Percentiles rank a stretch among this genome's conserved stretches.
Evolutionary conservation across 2,888 invertebrate species (phyloP).

Genomic region (Phortica okadai): DNA sequence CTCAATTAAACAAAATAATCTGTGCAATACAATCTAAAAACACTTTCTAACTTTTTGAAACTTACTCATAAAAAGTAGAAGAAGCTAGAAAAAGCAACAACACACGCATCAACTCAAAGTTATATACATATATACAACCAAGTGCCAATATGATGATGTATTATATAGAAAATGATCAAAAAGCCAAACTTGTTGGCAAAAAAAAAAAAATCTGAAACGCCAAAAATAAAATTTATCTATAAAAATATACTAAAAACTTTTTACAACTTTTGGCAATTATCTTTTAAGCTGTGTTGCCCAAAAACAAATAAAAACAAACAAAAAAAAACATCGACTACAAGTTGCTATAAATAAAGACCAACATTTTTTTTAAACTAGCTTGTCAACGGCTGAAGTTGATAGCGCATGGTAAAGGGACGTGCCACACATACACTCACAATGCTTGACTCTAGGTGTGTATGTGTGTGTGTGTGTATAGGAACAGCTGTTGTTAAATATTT

Average conservation of each 20-base stretch:
- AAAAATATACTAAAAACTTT: conserved; percentile 51
- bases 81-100: not conserved
- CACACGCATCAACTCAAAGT: not conserved
- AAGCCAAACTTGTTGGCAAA: conserved; percentile 29
- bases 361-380: conserved; percentile 1
- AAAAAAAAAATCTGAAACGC: not conserved
- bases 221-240: conserved; percentile 24
- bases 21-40: conserved; percentile 59
- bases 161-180: conserved; percentile 30
- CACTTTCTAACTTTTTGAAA: conserved; percentile 23
- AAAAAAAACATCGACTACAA: not conserved
- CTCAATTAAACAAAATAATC: conserved; percentile 70
- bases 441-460: not conserved
- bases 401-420: not conserved
- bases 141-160: conserved; percentile 32
- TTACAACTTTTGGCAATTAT: conserved; percentile 71
- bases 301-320: not conserved
- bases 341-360: not conserved
- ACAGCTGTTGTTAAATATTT: conserved; percentile 24
- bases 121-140: not conserved
- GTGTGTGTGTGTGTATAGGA: not conserved
- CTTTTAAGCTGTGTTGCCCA: conserved; percentile 58
- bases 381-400: conserved; percentile 14
- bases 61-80: conserved; percentile 53
- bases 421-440: not conserved